Percentiles rank a stretch among this genome's conserved stretches.
Conservation (phyloP, 1,140 invertebrate genomes). For the Teleogryllus occipitalis region DNA sequence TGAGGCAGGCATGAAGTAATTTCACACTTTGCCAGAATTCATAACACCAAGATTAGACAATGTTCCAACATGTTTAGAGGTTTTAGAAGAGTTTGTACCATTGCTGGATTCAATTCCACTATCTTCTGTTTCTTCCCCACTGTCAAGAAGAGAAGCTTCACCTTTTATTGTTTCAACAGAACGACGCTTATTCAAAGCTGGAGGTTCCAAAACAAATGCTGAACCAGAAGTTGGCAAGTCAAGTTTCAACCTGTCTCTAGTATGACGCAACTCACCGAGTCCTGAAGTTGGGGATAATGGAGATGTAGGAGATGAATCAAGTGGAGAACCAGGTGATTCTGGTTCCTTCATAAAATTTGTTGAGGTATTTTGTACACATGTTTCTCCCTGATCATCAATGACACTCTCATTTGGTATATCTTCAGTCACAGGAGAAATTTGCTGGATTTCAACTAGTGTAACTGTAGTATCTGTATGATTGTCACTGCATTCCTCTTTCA, state of each 20-base stretch:
- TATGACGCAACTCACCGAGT: slow-evolving; percentile 63
- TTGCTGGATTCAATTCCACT: slow-evolving; percentile 22
- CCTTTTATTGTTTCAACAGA: slow-evolving; percentile 18
- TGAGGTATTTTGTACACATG: not conserved
- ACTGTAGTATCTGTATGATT: too few species aligned
- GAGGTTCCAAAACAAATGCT: slow-evolving; percentile 12
- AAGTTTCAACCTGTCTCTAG: slow-evolving; percentile 58
- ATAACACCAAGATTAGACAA: too few species aligned
- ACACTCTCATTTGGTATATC: not conserved
- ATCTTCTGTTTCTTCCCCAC: slow-evolving; percentile 23
- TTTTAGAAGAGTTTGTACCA: not conserved
- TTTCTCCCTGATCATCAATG: not conserved
- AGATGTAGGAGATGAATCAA: not conserved
- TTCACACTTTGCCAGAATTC: too few species aligned
- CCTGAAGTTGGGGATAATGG: slow-evolving; percentile 25
- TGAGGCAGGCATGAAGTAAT: too few species aligned
- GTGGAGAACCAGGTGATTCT: not conserved
- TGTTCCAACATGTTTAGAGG: not conserved
- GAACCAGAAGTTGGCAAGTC: slow-evolving; percentile 43
- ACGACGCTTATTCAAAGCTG: slow-evolving; percentile 6
- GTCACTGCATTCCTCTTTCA: too few species aligned
- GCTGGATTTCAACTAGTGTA: not conserved
- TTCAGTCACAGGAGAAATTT: not conserved
- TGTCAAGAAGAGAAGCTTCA: slow-evolving; percentile 23
- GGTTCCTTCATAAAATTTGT: not conserved